Evolutionary conservation across 2,797 vertebrate species (phyloP).

Genomic region (Chrosomus eos): DNA sequence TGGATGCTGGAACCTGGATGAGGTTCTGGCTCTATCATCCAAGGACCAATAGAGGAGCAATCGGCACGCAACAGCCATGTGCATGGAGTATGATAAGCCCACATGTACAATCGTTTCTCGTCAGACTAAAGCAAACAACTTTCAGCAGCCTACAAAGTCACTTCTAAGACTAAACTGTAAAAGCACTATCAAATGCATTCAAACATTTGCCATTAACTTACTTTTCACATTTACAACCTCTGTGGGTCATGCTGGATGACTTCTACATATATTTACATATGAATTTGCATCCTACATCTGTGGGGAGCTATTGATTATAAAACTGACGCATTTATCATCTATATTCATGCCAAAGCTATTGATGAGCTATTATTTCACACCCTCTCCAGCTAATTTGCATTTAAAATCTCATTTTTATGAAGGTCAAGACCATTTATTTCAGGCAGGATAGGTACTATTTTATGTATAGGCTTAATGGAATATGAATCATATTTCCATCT

Average conservation of each 20-base stretch:
- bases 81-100: conserved; percentile 53
- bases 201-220: conserved; percentile 33
- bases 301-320: conserved; percentile 70
- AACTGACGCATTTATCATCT: conserved; percentile 70
- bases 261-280: conserved; percentile 50
- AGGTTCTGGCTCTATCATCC: conserved; percentile 57
- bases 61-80: conserved; percentile 61
- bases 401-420: conserved; percentile 78
- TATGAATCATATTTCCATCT: conserved; percentile 77
- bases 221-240: conserved; percentile 13
- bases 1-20: conserved; percentile 52
- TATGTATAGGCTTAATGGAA: conserved; percentile 77
- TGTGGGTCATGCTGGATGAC: conserved; percentile 13
- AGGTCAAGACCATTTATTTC: conserved; percentile 82
- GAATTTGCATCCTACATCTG: conserved; percentile 49
- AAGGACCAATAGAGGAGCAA: conserved; percentile 52
- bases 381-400: conserved; percentile 72
- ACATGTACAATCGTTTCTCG: conserved; percentile 46
- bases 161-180: conserved; percentile 10
- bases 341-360: conserved; percentile 74
- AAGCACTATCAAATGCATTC: conserved; percentile 26
- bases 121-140: conserved; percentile 17
- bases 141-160: conserved; percentile 13
- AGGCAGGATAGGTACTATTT: conserved; percentile 70
- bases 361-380: conserved; percentile 62